Base-by-base conservation (phyloP, 2,888 invertebrate genomes). In the Drosophila kambysellisi region DNA sequence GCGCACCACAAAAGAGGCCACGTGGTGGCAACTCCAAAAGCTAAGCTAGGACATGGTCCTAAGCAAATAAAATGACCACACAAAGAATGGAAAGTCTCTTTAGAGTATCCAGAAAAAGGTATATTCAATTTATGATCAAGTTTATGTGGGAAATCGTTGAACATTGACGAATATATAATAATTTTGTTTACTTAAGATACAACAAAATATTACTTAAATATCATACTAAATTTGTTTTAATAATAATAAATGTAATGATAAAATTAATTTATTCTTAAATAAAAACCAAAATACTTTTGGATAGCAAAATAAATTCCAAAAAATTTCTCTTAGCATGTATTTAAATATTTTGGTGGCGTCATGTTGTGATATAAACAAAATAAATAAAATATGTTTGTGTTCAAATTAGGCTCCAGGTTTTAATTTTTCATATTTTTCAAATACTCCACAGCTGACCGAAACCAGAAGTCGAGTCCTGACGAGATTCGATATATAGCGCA, bases 61-160 rank as follows among this genome's bases (percentile, higher is more conserved):
- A 83, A 84, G 59, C 79, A 88, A 88, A 86, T 83, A 83, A 71
- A 74, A 69, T 72, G 74, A 61, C 70, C 76, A 71, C 75, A 71
- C 37, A 75, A 58, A 56, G 43, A 56, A 64, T 52, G 41, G 4
- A 2, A 30, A 76, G 80, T 62, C 56, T 64, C 80, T 67, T 20
- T 48, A 54, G 9, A 30, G 3, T 11, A 15, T 30, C 4, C 0
- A 12, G 4, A 20, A 15, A 11, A 4, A 30, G 52, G 58, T 8
- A 30, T 56, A 33, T 32, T 0, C 25, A 37, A 3, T 53, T n/a
- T 32, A 32, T 11, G 32, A 37, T 32, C 0, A 33, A 41, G 5
- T 20, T 29, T 32, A 32, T 15, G 41, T 3, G 11, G 0, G 6
- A 52, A 17, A 33, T 15, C 2, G 35, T 43, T 0, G 0, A 7